Evolutionary conservation across 1,140 invertebrate species (phyloP), one percentile per base, ranked within the genome.

Genomic region (Apis florea): DNA sequence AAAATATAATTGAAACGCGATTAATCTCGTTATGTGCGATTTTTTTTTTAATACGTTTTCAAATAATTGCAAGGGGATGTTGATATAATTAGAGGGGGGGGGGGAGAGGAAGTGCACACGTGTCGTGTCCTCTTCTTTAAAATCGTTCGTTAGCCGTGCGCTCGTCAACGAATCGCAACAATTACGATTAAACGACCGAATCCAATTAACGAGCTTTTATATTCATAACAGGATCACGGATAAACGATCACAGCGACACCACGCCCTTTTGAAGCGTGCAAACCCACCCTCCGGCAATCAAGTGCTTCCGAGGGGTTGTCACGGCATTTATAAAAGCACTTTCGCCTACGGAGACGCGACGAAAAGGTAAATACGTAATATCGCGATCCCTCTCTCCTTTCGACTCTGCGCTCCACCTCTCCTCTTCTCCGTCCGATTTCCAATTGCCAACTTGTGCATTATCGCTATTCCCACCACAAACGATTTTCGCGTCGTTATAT

Each of bases 291-390:
- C 31, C 12, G 53, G 31, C 54, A 26, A 69, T 31, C 17, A 49
- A 69, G 66, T 24, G 75, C 63, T 78, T 59, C 63, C 24, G 75
- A 78, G 63, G 75, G 75, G 64, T 69, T 54, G 64, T 58, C 54
- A n/a, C 17, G 64, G 64, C 66, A 70, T 70, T 78, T 78, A 67
- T 78, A 61, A 78, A 78, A 70, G 17, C 76, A 51, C 54, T 78
- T 31, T 78, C 61, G 54, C 54, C 24, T 12, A 61, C 40, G 24
- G 19, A 66, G 75, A 26, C 11, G 49, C 58, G 24, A 24, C 40
- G 15, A 51, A 78, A 24, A 31, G 10, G n/a, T 61, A 61, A 61
- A 61, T 61, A 61, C n/a, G 58, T 69, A 68, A 21, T 17, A 10
- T 61, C 47, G 51, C 15, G 63, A 12, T 11, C 3, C 5, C 21